Conservation (phyloP, 2,888 invertebrate species). For the Atrina japonica region DNA sequence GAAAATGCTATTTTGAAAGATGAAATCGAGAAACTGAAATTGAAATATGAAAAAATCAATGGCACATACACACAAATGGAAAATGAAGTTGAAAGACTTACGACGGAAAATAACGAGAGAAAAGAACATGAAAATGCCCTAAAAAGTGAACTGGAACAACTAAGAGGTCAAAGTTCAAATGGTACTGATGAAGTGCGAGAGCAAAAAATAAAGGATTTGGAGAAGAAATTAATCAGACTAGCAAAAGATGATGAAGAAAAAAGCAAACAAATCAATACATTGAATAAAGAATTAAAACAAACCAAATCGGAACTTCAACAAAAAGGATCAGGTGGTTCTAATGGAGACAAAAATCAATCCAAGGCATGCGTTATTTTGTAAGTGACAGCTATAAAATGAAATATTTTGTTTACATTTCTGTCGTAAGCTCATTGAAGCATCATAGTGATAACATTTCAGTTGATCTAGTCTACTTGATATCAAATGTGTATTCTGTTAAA, state of each 20-base stretch:
- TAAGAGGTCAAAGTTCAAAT: slow-evolving; percentile 37
- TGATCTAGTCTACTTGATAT: too few species aligned
- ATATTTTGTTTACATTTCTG: background rate
- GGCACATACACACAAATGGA: slow-evolving; percentile 40
- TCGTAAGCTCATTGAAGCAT: too few species aligned
- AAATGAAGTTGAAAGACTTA: slow-evolving; percentile 50
- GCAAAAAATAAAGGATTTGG: slow-evolving; percentile 56
- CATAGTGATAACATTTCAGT: too few species aligned
- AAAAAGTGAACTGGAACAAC: slow-evolving; percentile 52
- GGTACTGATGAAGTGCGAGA: slow-evolving; percentile 44
- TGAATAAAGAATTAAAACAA: slow-evolving; percentile 58
- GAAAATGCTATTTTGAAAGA: slow-evolving; percentile 46
- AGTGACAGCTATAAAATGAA: background rate
- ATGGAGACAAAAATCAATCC: slow-evolving; percentile 28
- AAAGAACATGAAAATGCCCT: slow-evolving; percentile 44
- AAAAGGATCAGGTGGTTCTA: slow-evolving; percentile 1
- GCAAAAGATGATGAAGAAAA: slow-evolving; percentile 63
- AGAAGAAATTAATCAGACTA: slow-evolving; percentile 58
- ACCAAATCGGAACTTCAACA: slow-evolving; percentile 50
- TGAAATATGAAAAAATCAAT: slow-evolving; percentile 29
- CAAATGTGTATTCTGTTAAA: too few species aligned
- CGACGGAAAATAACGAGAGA: slow-evolving; percentile 54
- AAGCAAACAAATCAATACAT: slow-evolving; percentile 54
- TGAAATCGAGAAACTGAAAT: slow-evolving; percentile 34
- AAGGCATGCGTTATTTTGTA: slow-evolving; percentile 38